A percentile compares a stretch with the other conserved stretches of the same genome.
Evolutionary conservation across 1,140 invertebrate genomes (phyloP).

Genomic region (Pseudomyrmex pallidus): DNA sequence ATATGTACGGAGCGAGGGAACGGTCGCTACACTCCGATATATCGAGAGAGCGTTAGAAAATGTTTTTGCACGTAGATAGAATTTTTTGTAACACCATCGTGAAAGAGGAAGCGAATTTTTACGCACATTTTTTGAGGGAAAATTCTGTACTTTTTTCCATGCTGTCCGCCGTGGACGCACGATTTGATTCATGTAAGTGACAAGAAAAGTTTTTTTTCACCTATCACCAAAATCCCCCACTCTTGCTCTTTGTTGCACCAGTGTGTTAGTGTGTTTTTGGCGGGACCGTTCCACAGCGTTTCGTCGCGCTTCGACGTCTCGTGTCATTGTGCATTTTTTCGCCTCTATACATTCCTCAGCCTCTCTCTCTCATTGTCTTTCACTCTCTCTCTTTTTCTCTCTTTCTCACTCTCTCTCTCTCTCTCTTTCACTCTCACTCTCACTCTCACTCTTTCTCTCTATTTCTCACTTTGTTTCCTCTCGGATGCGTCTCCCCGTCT

Average conservation of each 20-base stretch:
- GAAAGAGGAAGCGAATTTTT: slow-evolving; percentile 76
- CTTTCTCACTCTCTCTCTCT: not conserved
- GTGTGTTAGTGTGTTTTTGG: slow-evolving; percentile 71
- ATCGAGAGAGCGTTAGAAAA: slow-evolving; percentile 44
- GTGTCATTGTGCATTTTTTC: slow-evolving; percentile 68
- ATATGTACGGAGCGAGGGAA: slow-evolving; percentile 24
- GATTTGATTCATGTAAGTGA: slow-evolving; percentile 85
- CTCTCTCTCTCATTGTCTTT: not conserved
- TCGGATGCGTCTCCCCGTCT: slow-evolving; percentile 27
- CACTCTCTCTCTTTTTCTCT: too few species aligned
- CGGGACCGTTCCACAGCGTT: slow-evolving; percentile 64
- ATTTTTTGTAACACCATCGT: slow-evolving; percentile 78
- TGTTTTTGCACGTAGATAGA: slow-evolving; percentile 80
- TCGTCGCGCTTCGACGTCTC: slow-evolving; percentile 73
- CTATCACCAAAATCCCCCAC: slow-evolving; percentile 76
- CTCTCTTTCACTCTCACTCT: not conserved
- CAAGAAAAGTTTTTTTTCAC: slow-evolving; percentile 83
- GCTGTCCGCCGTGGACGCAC: slow-evolving; percentile 83
- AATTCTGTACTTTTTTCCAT: slow-evolving; percentile 84
- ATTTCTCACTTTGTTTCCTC: slow-evolving; percentile 42
- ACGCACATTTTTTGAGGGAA: slow-evolving; percentile 82
- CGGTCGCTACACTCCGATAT: slow-evolving; percentile 31
- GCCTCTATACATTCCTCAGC: slow-evolving; percentile 46
- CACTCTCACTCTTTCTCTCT: not conserved
- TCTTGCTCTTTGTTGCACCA: slow-evolving; percentile 73